phyloP scores from a whole-genome alignment of 2,888 invertebrate species.

The Drosophila anceps region DNA sequence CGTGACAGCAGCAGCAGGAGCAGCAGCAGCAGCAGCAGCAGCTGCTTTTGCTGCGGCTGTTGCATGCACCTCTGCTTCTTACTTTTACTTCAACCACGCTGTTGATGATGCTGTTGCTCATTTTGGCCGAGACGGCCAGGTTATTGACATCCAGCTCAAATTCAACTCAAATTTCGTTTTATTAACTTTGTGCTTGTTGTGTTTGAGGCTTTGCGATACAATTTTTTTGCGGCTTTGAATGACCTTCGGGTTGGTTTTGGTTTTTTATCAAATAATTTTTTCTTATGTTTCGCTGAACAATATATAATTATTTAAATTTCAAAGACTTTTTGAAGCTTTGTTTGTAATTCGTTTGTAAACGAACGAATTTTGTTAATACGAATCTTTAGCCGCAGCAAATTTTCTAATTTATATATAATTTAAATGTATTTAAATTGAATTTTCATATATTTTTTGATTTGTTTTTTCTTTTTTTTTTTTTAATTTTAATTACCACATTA shows the following conservation, averaged over 20 bases:
- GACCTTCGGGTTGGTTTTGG: not conserved
- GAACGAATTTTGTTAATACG: too few species aligned
- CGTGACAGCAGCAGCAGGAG: constrained; percentile 54
- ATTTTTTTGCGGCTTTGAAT: not conserved
- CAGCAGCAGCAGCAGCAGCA: constrained; percentile 25
- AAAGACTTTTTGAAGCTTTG: too few species aligned
- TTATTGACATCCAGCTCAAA: constrained; percentile 57
- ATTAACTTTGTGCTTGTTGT: constrained; percentile 1
- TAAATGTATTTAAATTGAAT: too few species aligned
- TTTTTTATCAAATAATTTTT: too few species aligned
- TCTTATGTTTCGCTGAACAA: too few species aligned
- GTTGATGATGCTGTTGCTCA: constrained; percentile 32
- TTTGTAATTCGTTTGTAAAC: too few species aligned
- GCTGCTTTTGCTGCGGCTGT: constrained; percentile 9
- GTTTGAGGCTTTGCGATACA: not conserved
- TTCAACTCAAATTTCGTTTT: constrained; percentile 34
- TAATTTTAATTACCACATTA: not conserved
- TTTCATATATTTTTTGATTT: too few species aligned
- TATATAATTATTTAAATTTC: too few species aligned
- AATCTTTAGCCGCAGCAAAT: too few species aligned
- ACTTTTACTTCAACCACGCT: constrained; percentile 5
- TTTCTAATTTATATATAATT: too few species aligned
- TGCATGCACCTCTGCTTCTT: constrained; percentile 13
- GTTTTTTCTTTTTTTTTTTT: too few species aligned
- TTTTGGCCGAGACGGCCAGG: constrained; percentile 20